phyloP scores from a whole-genome alignment of 2,888 invertebrate species.

The Platycnemis pennipes region DNA sequence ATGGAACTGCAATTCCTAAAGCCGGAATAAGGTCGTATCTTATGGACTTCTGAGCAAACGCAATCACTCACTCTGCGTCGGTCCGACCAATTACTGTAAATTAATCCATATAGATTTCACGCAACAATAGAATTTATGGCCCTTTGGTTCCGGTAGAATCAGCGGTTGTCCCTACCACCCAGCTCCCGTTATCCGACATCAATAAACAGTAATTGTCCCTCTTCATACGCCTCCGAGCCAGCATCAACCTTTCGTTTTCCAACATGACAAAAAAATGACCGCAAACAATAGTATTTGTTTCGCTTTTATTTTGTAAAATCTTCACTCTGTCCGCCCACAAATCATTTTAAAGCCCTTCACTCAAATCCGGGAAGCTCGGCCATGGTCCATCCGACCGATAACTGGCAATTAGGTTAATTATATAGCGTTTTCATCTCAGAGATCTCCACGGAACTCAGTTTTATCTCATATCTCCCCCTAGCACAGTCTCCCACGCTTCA shows the following conservation, averaged over 20 bases:
- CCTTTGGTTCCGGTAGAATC: neutral
- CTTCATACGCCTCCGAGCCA: neutral
- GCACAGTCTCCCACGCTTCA: neutral
- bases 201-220: constrained; percentile 2
- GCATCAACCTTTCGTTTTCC: neutral
- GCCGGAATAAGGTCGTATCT: neutral
- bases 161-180: neutral
- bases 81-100: neutral
- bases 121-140: neutral
- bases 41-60: neutral
- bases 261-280: neutral
- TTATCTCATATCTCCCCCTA: neutral
- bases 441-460: neutral
- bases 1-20: neutral
- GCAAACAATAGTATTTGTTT: neutral
- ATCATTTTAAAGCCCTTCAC: neutral
- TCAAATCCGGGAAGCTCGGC: neutral
- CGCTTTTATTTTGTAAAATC: neutral
- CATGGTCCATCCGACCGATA: neutral
- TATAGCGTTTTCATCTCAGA: neutral
- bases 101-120: constrained; percentile 1
- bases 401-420: constrained; percentile 17
- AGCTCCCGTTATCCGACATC: neutral
- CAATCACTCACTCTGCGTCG: neutral
- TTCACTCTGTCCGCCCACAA: neutral